Conservation (phyloP, 2,888 invertebrate genomes). For the Gymnocheta viridis region DNA sequence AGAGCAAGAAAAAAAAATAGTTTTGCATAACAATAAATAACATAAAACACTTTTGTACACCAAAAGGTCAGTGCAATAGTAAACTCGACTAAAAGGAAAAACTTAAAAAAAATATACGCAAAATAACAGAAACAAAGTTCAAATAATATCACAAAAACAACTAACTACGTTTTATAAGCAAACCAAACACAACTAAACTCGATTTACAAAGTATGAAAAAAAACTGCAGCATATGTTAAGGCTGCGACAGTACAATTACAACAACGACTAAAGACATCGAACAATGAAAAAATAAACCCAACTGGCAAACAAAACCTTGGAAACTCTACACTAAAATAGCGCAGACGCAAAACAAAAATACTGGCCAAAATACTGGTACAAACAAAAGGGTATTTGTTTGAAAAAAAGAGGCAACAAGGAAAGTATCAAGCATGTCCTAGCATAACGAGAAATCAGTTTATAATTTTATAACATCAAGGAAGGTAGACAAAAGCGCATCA, state of each 20-base stretch:
- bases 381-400: constrained; percentile 62
- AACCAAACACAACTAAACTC: constrained; percentile 39
- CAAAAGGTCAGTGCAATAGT: constrained; percentile 65
- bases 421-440: constrained; percentile 54
- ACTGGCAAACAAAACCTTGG: constrained; percentile 58
- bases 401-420: constrained; percentile 33
- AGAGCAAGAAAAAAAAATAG: not conserved
- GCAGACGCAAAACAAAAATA: constrained; percentile 70
- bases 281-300: constrained; percentile 32
- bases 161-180: constrained; percentile 14
- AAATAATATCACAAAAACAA: constrained; percentile 53
- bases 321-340: constrained; percentile 61
- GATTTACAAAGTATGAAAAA: not conserved
- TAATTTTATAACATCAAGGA: constrained; percentile 77
- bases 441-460: constrained; percentile 75
- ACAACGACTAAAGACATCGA: constrained; percentile 50
- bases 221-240: constrained; percentile 63
- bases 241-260: constrained; percentile 58
- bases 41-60: constrained; percentile 43
- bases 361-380: constrained; percentile 66
- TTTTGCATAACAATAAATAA: constrained; percentile 69
- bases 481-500: constrained; percentile 79
- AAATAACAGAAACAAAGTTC: constrained; percentile 49
- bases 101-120: not conserved
- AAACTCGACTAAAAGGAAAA: constrained; percentile 34